Evolutionary conservation across 1,140 invertebrate genomes (phyloP).

Genomic region (Cydia fagiglandana): DNA sequence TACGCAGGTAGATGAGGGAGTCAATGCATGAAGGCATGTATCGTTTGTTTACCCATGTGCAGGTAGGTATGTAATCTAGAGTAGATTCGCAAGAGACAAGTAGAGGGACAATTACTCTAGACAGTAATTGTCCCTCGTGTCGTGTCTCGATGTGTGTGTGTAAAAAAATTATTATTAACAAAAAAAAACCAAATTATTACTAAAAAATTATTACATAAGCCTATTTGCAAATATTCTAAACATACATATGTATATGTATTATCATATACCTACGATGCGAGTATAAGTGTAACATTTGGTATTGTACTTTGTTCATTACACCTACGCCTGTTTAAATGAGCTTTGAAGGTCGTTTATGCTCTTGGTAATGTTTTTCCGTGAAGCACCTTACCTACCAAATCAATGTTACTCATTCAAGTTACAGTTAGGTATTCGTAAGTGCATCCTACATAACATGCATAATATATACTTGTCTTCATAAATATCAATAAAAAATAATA

Average conservation of each 20-base stretch:
- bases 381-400: background rate
- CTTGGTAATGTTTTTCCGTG: constrained; percentile 14
- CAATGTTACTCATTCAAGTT: constrained; percentile 5
- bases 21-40: background rate
- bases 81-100: too few relatives aligned
- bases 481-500: background rate
- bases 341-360: constrained; percentile 27
- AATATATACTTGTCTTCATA: background rate
- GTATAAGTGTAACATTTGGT: background rate
- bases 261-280: too few relatives aligned
- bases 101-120: too few relatives aligned
- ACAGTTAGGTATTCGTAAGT: constrained; percentile 19
- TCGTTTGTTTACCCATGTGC: background rate
- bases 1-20: too few relatives aligned
- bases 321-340: constrained; percentile 19
- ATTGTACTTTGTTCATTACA: constrained; percentile 6
- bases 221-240: too few relatives aligned
- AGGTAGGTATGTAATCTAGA: background rate
- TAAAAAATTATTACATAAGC: too few relatives aligned
- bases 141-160: too few relatives aligned
- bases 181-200: too few relatives aligned
- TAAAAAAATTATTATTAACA: too few relatives aligned
- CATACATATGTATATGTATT: too few relatives aligned
- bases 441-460: background rate
- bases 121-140: background rate